Base-by-base conservation (phyloP, 2,797 vertebrate species). In the Danio aesculapii region DNA sequence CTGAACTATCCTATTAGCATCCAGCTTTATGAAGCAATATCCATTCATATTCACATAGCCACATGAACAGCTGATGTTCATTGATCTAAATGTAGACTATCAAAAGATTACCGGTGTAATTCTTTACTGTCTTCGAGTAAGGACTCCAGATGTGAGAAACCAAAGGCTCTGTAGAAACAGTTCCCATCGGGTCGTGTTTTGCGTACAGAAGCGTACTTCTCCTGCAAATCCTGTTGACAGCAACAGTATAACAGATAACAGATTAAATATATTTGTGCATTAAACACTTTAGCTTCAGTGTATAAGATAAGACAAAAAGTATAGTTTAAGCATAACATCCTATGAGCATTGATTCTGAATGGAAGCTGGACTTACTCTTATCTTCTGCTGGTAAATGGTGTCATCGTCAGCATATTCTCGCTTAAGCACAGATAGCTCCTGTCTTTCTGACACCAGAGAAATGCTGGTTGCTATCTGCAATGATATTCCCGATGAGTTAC, bases 151-250 rank as follows among this genome's bases (percentile, higher is more conserved):
- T 98, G 95, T 21, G 95, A 93, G 67, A 97, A 97, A 46, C 96
- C 96, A 0, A 98, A 98, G 0, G 97, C 96, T 84, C 96, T 93
- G 81, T 97, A 98, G 92, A 98, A 98, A 82, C 97, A 98, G 90
- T 98, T 98, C 57, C 97, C 97, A 4, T 98, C 96, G 0, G 97
- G 97, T 17, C 97, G 94, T 11, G 96, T 98, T 92, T 97, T 96
- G 8, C 96, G 95, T 86, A 98, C 96, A 90, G 93, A 94, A 0
- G 95, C 95, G 86, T 98, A 98, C 79, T 96, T 97, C 95, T 96
- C 96, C 88, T 97, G 91, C 76, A 98, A 91, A 87, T 96, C 96
- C 96, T 96, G 83, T 9, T 47, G 5, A 73, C 1, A 58, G 8
- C 80, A 30, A 84, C 19, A 41, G 5, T 71, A 17, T 11, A 16